These are phyloP conservation scores for Jaculus jaculus DNA, from an alignment of 2,113 vertebrate species.

Conservation along the genomic window DNA sequence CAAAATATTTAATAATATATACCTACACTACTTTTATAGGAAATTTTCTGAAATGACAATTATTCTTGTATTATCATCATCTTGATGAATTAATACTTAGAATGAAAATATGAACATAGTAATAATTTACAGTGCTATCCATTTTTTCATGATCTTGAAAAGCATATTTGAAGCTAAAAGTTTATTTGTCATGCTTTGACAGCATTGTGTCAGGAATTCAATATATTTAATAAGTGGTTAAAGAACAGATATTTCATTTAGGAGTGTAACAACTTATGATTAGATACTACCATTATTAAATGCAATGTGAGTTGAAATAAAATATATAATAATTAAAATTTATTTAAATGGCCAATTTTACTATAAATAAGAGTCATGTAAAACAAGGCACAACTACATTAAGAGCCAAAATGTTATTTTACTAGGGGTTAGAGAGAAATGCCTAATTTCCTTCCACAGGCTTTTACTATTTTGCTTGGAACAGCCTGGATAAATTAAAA, in stretches of 20 bases:
- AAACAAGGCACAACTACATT: constrained; percentile 71
- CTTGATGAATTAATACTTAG: constrained; percentile 11
- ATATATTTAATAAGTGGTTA: constrained; percentile 76
- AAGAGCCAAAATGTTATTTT: constrained; percentile 71
- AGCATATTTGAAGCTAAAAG: constrained; percentile 44
- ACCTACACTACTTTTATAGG: not conserved
- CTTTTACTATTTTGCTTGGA: constrained; percentile 70
- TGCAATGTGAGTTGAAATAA: constrained; percentile 64
- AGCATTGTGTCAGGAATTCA: constrained; percentile 62
- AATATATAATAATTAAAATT: constrained; percentile 62
- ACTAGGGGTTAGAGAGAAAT: constrained; percentile 65
- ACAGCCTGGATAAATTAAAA: constrained; percentile 64
- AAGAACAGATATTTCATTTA: constrained; percentile 73
- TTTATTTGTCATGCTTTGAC: constrained; percentile 72
- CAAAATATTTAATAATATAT: not conserved
- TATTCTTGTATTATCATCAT: constrained; percentile 25
- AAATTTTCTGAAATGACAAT: constrained; percentile 6
- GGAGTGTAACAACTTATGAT: constrained; percentile 72
- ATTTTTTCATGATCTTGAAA: constrained; percentile 57
- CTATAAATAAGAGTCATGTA: constrained; percentile 56
- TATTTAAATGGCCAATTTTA: constrained; percentile 69
- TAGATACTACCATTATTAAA: constrained; percentile 68
- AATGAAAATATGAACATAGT: constrained; percentile 46
- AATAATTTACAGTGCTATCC: constrained; percentile 38
- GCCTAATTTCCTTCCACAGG: constrained; percentile 49